Conservation (phyloP, 2,888 invertebrate genomes). For the Lacanobia wlatinum region DNA sequence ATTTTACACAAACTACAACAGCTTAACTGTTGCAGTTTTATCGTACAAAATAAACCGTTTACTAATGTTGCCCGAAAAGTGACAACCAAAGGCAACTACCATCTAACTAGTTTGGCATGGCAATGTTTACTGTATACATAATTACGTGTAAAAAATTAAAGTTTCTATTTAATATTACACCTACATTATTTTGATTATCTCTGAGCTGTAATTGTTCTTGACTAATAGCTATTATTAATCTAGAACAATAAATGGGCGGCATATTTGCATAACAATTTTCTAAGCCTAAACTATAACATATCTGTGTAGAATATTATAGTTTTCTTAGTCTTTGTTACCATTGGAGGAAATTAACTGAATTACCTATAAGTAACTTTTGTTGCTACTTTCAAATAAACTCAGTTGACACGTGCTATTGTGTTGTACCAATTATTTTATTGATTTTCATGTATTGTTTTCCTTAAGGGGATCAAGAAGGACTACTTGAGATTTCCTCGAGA, state of each 20-base stretch:
- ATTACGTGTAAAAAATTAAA: neutral
- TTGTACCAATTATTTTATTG: too few relatives aligned
- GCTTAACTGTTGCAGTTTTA: too few relatives aligned
- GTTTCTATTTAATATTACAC: constrained; percentile 8
- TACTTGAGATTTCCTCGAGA: too few relatives aligned
- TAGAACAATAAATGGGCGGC: constrained; percentile 30
- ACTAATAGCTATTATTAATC: constrained; percentile 42
- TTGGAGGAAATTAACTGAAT: neutral
- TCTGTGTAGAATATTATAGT: neutral
- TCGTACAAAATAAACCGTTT: too few relatives aligned
- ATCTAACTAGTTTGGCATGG: too few relatives aligned
- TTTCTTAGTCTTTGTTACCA: neutral
- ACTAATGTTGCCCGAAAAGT: too few relatives aligned
- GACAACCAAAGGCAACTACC: too few relatives aligned
- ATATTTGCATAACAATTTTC: constrained; percentile 28
- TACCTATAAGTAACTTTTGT: too few relatives aligned
- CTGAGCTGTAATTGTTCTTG: constrained; percentile 30
- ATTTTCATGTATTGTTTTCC: too few relatives aligned
- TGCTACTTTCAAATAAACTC: too few relatives aligned
- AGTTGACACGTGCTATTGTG: too few relatives aligned
- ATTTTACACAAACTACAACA: neutral
- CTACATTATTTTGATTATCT: constrained; percentile 37
- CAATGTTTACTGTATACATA: neutral
- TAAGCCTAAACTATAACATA: constrained; percentile 3
- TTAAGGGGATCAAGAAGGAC: too few relatives aligned